Percentiles rank a stretch among this genome's conserved stretches.
phyloP scores from a whole-genome alignment of 2,888 invertebrate species.

The Sphaerophoria taeniata region DNA sequence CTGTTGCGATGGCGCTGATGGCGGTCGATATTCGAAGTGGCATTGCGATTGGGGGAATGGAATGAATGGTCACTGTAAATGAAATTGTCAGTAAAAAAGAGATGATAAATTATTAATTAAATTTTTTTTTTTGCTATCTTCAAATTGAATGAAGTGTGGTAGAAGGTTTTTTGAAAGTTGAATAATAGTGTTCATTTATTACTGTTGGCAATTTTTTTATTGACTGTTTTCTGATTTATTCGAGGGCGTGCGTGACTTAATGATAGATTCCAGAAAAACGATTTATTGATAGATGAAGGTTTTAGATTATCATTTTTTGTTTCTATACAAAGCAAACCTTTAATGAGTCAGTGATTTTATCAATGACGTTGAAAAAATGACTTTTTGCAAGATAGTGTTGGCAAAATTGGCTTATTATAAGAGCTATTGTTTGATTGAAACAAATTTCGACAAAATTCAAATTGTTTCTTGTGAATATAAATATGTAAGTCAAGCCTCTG shows the following conservation, averaged over 20 bases:
- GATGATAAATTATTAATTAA: slow-evolving; percentile 24
- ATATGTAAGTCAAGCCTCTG: too few species aligned
- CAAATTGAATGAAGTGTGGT: not conserved
- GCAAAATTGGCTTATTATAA: not conserved
- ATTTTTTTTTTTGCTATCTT: slow-evolving; percentile 1
- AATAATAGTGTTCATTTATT: not conserved
- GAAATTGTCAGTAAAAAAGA: slow-evolving; percentile 11
- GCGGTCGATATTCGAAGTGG: slow-evolving; percentile 75
- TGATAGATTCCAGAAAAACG: not conserved
- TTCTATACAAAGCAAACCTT: not conserved
- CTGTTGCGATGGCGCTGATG: slow-evolving; percentile 76
- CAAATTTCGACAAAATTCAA: too few species aligned
- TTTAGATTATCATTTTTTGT: not conserved
- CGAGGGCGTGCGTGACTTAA: slow-evolving; percentile 28
- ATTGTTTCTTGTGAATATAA: too few species aligned
- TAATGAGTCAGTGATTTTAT: not conserved
- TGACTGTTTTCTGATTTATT: slow-evolving; percentile 1
- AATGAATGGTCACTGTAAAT: slow-evolving; percentile 78
- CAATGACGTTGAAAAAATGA: not conserved
- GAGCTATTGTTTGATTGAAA: not conserved
- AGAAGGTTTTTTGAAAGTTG: slow-evolving; percentile 38
- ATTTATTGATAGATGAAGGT: slow-evolving; percentile 8
- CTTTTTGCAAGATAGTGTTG: not conserved
- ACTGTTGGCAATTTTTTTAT: not conserved
- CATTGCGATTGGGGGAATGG: slow-evolving; percentile 78